Evolutionary conservation across 2,888 invertebrate species (phyloP).

Genomic region (Xylocampa areola): DNA sequence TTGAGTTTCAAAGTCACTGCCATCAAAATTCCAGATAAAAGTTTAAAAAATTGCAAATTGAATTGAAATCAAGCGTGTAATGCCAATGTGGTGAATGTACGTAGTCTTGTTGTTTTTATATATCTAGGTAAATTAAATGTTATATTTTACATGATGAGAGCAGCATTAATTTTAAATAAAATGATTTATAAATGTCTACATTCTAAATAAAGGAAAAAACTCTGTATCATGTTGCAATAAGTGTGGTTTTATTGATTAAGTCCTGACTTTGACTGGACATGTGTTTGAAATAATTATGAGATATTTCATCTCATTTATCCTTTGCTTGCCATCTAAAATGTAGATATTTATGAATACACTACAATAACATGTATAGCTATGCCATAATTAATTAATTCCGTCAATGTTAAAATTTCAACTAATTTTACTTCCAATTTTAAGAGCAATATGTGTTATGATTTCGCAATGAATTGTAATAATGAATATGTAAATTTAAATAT

Average conservation of each 20-base stretch:
- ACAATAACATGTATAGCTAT: slow-evolving; percentile 24
- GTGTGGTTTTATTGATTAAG: slow-evolving; percentile 40
- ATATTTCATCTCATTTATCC: slow-evolving; percentile 6
- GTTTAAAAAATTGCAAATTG: slow-evolving; percentile 23
- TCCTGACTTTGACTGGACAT: not conserved
- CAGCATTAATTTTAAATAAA: slow-evolving; percentile 44
- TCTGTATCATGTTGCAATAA: slow-evolving; percentile 19
- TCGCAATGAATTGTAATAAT: slow-evolving; percentile 40
- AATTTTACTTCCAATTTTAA: slow-evolving; percentile 20
- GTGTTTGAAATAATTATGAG: not conserved
- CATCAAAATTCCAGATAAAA: slow-evolving; percentile 30
- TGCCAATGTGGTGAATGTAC: slow-evolving; percentile 34
- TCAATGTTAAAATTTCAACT: slow-evolving; percentile 29
- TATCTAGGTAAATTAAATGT: slow-evolving; percentile 60
- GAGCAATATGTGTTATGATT: slow-evolving; percentile 38
- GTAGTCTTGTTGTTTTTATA: slow-evolving; percentile 56
- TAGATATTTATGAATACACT: slow-evolving; percentile 51
- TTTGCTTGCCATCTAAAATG: slow-evolving; percentile 37
- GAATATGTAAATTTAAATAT: slow-evolving; percentile 49
- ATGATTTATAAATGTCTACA: slow-evolving; percentile 53
- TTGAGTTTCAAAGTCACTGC: slow-evolving; percentile 27
- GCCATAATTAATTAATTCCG: slow-evolving; percentile 44
- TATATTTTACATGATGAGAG: slow-evolving; percentile 53
- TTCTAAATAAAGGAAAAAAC: slow-evolving; percentile 36
- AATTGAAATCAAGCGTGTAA: slow-evolving; percentile 36